Conservation (phyloP, 1,140 invertebrate species). For the Bombus ignitus region DNA sequence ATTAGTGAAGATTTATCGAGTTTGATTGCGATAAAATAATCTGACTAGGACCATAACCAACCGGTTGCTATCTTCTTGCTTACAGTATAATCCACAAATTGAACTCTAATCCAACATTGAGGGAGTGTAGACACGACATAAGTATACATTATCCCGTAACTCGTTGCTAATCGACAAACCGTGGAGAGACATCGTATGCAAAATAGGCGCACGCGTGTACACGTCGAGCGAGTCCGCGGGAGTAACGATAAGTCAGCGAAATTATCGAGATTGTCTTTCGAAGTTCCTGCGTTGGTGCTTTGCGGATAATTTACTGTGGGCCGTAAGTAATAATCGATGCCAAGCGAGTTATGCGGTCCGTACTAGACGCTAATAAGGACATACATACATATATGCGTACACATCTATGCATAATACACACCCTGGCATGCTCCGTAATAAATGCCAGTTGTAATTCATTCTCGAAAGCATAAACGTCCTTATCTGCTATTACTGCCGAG, state of each 20-base stretch:
- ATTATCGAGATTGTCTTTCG: conserved; percentile 73
- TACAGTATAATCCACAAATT: conserved; percentile 22
- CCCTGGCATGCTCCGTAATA: conserved; percentile 46
- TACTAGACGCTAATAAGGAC: conserved; percentile 67
- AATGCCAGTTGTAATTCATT: conserved; percentile 62
- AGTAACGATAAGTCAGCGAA: conserved; percentile 62
- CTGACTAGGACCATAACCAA: background rate
- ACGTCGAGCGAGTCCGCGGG: background rate
- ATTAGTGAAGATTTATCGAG: background rate
- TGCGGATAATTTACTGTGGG: conserved; percentile 65
- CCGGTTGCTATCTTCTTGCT: conserved; percentile 28
- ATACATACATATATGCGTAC: conserved; percentile 32
- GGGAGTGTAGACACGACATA: conserved; percentile 20
- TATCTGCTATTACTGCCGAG: conserved; percentile 44
- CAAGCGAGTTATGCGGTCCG: conserved; percentile 51
- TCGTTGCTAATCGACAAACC: conserved; percentile 51
- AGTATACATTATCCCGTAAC: conserved; percentile 42
- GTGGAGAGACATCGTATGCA: conserved; percentile 13
- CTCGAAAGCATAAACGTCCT: conserved; percentile 57
- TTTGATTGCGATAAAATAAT: background rate
- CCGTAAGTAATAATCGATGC: conserved; percentile 72
- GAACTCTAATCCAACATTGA: conserved; percentile 32
- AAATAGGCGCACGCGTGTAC: too few relatives aligned
- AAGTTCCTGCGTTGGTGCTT: conserved; percentile 55
- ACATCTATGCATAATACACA: conserved; percentile 46